phyloP scores from a whole-genome alignment of 2,113 vertebrate species.

The Scolopax mira region DNA sequence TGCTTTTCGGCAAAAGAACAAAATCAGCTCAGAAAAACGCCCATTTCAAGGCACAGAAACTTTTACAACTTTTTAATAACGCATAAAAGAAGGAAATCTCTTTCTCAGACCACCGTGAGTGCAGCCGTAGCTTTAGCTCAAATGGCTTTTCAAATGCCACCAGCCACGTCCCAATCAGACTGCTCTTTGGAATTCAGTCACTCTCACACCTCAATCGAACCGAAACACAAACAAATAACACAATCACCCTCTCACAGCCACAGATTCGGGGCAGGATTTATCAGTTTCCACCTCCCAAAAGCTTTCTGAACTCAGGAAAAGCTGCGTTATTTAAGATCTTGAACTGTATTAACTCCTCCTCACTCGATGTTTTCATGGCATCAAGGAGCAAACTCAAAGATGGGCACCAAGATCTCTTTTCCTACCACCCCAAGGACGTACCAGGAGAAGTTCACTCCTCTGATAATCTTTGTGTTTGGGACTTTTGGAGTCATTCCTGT shows the following conservation, averaged over 20 bases:
- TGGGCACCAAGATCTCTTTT: neutral
- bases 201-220: neutral
- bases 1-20: neutral
- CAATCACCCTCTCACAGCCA: neutral
- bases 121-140: neutral
- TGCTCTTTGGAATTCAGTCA: neutral
- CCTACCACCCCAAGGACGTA: neutral
- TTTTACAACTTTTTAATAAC: neutral
- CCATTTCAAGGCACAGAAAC: neutral
- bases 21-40: neutral
- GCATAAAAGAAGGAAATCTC: neutral
- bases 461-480: neutral
- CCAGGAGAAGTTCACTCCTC: neutral
- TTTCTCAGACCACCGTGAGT: neutral
- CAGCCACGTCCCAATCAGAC: neutral
- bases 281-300: neutral
- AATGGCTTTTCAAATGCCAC: neutral
- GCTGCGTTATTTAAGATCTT: neutral
- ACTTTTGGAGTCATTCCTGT: neutral
- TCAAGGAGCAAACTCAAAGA: neutral
- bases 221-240: neutral
- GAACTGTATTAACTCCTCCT: neutral
- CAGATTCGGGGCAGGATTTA: rapidly evolving
- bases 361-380: neutral
- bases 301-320: neutral